These are phyloP conservation scores for Cyanocitta stelleri DNA, from an alignment of 2,113 vertebrate species.

Conservation along the genomic window DNA sequence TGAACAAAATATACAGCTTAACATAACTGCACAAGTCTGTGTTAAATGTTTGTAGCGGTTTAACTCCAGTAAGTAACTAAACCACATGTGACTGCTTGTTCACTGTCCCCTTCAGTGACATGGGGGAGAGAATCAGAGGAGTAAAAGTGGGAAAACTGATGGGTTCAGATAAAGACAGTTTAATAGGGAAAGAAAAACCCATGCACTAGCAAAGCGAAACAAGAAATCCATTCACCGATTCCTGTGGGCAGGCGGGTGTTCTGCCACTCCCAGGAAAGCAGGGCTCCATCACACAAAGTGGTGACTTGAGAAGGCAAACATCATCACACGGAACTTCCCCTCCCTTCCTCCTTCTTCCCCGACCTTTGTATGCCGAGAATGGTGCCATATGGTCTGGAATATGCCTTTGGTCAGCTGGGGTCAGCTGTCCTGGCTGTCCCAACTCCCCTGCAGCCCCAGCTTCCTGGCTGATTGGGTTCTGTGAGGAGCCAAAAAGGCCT, in stretches of 20 bases:
- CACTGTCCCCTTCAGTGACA: background rate
- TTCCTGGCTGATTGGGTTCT: background rate
- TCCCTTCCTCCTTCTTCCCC: background rate
- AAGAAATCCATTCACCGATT: background rate
- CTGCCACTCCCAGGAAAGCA: rapidly evolving
- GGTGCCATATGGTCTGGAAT: background rate
- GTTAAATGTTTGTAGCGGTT: background rate
- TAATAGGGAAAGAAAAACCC: background rate
- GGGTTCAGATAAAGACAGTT: background rate
- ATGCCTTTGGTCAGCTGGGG: background rate
- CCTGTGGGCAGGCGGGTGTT: background rate
- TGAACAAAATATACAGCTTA: background rate
- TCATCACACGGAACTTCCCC: rapidly evolving
- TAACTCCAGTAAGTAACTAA: background rate
- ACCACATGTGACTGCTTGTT: rapidly evolving
- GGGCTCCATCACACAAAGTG: no score
- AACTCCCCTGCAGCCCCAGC: rapidly evolving
- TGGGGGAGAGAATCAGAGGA: background rate
- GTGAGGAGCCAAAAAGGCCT: background rate
- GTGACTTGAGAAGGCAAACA: background rate
- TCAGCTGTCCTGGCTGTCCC: background rate
- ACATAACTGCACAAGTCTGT: background rate
- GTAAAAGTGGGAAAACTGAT: background rate
- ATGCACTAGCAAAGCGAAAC: background rate
- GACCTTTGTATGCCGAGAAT: rapidly evolving